Evolutionary conservation across 2,888 invertebrate genomes (phyloP).

Genomic region (Acronicta aceris): DNA sequence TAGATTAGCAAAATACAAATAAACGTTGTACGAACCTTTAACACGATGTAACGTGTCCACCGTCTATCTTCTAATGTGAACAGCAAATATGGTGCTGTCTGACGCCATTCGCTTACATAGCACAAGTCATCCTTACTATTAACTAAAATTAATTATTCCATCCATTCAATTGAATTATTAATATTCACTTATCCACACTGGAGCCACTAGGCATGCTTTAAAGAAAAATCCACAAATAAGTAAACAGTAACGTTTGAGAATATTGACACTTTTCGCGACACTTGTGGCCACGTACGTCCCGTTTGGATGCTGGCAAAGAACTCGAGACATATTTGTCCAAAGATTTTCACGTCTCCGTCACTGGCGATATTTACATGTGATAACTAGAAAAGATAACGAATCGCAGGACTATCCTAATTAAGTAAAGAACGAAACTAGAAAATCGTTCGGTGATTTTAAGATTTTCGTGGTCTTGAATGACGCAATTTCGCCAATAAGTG

Average conservation of each 20-base stretch:
- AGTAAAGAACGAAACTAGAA: conserved; percentile 21
- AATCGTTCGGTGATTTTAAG: conserved; percentile 2
- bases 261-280: conserved; percentile 4
- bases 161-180: no score
- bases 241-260: conserved; percentile 10
- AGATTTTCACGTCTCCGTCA: conserved; percentile 63
- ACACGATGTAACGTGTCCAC: conserved; percentile 34
- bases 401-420: conserved; percentile 57
- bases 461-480: conserved; percentile 9
- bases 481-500: conserved; percentile 6
- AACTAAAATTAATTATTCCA: conserved; percentile 10
- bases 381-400: conserved; percentile 70
- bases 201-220: conserved; percentile 39
- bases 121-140: conserved; percentile 14
- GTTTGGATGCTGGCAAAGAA: conserved; percentile 40
- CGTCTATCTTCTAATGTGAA: conserved; percentile 50
- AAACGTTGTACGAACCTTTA: conserved; percentile 39
- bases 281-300: conserved; percentile 39
- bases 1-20: conserved; percentile 7
- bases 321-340: conserved; percentile 53
- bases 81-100: conserved; percentile 46
- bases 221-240: background rate
- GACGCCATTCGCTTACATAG: conserved; percentile 45
- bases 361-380: conserved; percentile 72
- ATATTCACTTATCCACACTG: conserved; percentile 24